Evolutionary conservation across 2,888 invertebrate genomes (phyloP).

Genomic region (Diloba caeruleocephala): DNA sequence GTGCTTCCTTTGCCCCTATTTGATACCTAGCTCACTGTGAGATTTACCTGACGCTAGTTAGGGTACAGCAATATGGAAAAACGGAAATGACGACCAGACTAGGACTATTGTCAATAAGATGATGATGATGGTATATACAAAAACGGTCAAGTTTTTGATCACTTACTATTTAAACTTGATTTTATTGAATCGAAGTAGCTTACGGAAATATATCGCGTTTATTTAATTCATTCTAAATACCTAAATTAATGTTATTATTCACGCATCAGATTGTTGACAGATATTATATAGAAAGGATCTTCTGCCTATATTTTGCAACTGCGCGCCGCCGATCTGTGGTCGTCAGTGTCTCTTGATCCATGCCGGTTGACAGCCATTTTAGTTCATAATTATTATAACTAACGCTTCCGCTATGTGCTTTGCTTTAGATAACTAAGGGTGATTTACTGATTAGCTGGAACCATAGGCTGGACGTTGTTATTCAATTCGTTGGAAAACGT

Average conservation of each 20-base stretch:
- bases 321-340: constrained; percentile 36
- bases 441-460: constrained; percentile 48
- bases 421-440: constrained; percentile 32
- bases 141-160: too few relatives aligned
- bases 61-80: too few relatives aligned
- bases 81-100: too few relatives aligned
- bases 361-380: constrained; percentile 48
- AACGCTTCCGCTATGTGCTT: constrained; percentile 45
- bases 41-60: too few relatives aligned
- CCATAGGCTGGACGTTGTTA: constrained; percentile 1
- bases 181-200: too few relatives aligned
- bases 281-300: constrained; percentile 12
- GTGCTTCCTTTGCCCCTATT: too few relatives aligned
- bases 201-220: too few relatives aligned
- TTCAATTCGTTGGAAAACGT: constrained; percentile 11
- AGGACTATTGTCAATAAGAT: too few relatives aligned
- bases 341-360: constrained; percentile 46
- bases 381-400: constrained; percentile 48
- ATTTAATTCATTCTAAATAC: too few relatives aligned
- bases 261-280: neutral
- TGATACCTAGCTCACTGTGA: too few relatives aligned
- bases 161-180: too few relatives aligned
- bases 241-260: neutral
- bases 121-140: too few relatives aligned
- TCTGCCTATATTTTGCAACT: constrained; percentile 13